These are phyloP conservation scores for Aurelia coerulea DNA, from an alignment of 30 jellyfish, hydroid and myxozoan genomes.

Conservation along the genomic window DNA sequence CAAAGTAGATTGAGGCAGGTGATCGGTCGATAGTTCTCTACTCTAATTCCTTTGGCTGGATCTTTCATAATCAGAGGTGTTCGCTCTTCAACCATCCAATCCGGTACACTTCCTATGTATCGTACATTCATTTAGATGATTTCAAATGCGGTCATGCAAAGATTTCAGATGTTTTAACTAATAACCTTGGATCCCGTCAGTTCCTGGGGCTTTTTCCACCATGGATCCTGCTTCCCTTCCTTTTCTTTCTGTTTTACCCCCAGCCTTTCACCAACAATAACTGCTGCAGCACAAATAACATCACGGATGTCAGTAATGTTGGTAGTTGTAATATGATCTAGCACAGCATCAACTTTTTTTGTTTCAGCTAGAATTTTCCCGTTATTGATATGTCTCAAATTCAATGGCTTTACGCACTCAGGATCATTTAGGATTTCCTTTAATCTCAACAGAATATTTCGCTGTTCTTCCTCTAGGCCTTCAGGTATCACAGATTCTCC, in stretches of 20 bases:
- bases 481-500: too few relatives aligned
- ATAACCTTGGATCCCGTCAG: neutral
- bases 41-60: constrained; percentile 13
- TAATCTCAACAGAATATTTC: constrained; percentile 1
- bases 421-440: constrained; percentile 34
- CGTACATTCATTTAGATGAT: constrained; percentile 3
- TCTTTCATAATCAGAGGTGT: constrained; percentile 34
- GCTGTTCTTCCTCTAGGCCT: constrained; percentile 10
- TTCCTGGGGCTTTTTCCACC: constrained; percentile 17
- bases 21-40: constrained; percentile 20
- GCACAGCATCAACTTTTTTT: constrained; percentile 6
- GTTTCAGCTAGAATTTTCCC: constrained; percentile 2
- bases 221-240: constrained; percentile 19
- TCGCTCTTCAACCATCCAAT: constrained; percentile 19
- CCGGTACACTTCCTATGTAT: constrained; percentile 5
- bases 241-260: constrained; percentile 18
- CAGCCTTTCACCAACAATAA: constrained; percentile 25
- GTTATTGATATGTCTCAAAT: constrained; percentile 12
- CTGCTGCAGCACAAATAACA: constrained; percentile 19
- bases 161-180: too few relatives aligned
- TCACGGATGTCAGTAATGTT: constrained; percentile 9
- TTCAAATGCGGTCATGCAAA: neutral
- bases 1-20: constrained; percentile 5
- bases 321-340: constrained; percentile 2
- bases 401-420: constrained; percentile 14